A percentile compares a stretch with the other conserved stretches of the same genome.
These are phyloP conservation scores for Dysidea cf. avara DNA, from an alignment of 37 sponge, comb jelly and placozoan species.

Conservation along the genomic window DNA sequence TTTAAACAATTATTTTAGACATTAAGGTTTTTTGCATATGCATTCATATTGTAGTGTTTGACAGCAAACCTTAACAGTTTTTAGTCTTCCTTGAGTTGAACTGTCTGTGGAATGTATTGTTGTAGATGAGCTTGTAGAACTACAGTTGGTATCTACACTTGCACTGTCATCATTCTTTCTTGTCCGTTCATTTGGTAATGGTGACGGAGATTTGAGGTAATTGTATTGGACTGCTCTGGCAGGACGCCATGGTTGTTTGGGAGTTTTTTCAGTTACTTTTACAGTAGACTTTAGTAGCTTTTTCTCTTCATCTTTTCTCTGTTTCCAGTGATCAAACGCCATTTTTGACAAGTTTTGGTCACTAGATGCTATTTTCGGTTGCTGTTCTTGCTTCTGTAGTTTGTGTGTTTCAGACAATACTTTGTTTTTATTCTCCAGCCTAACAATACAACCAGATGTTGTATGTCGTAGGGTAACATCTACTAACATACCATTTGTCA, in stretches of 20 bases:
- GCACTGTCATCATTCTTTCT: not conserved
- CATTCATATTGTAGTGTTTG: conserved; percentile 80
- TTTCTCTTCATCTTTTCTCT: conserved; percentile 19
- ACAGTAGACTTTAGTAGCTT: conserved; percentile 6
- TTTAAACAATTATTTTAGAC: no score
- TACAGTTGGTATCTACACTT: not conserved
- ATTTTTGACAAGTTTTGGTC: conserved; percentile 11
- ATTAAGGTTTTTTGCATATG: conserved; percentile 34
- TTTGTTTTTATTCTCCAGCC: not conserved
- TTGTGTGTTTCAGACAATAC: not conserved
- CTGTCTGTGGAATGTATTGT: not conserved
- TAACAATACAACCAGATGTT: not conserved
- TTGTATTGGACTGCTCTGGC: conserved; percentile 52
- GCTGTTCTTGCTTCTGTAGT: not conserved
- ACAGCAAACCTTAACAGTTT: conserved; percentile 78
- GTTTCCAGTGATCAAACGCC: conserved; percentile 53
- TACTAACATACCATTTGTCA: no score
- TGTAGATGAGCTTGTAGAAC: not conserved
- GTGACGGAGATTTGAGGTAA: conserved; percentile 15
- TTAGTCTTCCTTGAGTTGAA: conserved; percentile 13
- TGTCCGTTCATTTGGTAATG: not conserved
- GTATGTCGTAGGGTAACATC: no score
- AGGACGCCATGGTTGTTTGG: conserved; percentile 60
- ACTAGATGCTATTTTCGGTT: not conserved
- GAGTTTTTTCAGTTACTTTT: conserved; percentile 20